Conservation (phyloP, 2,113 vertebrate species). For the Brienomyrus brachyistius region DNA sequence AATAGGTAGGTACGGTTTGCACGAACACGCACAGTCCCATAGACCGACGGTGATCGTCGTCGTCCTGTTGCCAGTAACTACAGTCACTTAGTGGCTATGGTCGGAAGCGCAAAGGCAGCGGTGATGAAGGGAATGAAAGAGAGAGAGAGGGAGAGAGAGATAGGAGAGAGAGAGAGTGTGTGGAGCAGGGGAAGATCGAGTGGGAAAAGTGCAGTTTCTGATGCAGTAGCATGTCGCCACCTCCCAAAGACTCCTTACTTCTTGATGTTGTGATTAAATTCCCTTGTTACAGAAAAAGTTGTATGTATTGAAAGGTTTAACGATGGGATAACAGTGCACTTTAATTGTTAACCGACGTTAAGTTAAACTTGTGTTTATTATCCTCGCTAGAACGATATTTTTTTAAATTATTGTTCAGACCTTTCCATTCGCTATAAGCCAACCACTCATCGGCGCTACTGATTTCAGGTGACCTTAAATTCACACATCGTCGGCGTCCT, state of each 20-base stretch:
- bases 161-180: neutral
- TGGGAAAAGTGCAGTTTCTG: neutral
- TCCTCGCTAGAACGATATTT: neutral
- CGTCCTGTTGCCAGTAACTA: neutral
- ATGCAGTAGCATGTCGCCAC: neutral
- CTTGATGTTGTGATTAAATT: neutral
- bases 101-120: neutral
- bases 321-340: neutral
- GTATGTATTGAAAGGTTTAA: neutral
- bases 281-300: neutral
- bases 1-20: neutral
- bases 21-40: neutral
- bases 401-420: neutral
- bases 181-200: no score
- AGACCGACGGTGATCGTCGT: neutral
- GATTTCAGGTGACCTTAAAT: no score
- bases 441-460: neutral
- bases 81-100: neutral
- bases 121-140: neutral
- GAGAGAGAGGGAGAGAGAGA: neutral
- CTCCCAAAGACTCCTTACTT: neutral
- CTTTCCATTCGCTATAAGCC: neutral
- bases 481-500: no score
- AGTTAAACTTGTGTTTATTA: neutral
- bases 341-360: neutral